Percentiles rank a stretch among this genome's conserved stretches.
phyloP scores from a whole-genome alignment of 2,113 vertebrate genomes.

The Bubo blakistoni region DNA sequence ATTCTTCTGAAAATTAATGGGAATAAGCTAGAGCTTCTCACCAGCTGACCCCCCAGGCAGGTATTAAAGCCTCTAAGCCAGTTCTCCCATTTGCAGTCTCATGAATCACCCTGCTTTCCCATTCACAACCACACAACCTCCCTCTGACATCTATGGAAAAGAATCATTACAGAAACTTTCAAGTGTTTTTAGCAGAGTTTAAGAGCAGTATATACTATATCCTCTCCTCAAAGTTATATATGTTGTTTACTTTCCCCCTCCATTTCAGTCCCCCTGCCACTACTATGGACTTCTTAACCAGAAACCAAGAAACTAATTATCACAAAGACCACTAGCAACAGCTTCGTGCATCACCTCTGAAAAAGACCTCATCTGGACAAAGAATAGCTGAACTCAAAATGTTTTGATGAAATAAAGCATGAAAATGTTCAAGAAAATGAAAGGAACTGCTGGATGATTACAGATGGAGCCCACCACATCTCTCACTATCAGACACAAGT shows the following conservation, averaged over 20 bases:
- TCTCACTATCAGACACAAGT: background rate
- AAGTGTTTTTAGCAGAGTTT: background rate
- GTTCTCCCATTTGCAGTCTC: background rate
- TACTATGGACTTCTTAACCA: background rate
- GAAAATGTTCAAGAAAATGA: background rate
- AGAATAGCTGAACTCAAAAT: background rate
- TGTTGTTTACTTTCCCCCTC: background rate
- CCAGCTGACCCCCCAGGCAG: background rate
- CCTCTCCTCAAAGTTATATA: background rate
- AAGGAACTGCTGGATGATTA: background rate
- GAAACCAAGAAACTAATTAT: background rate
- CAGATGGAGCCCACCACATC: background rate
- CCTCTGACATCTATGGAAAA: background rate
- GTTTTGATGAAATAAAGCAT: background rate
- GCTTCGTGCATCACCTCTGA: background rate
- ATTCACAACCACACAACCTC: background rate
- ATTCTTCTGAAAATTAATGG: background rate
- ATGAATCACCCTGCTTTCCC: background rate
- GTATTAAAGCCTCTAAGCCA: background rate
- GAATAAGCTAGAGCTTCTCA: background rate
- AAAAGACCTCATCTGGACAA: background rate
- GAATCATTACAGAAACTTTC: background rate
- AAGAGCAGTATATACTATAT: background rate
- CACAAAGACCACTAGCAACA: background rate
- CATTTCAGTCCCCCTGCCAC: background rate